phyloP scores from a whole-genome alignment of 2,797 vertebrate species.

The Sebastolobus altivelis region DNA sequence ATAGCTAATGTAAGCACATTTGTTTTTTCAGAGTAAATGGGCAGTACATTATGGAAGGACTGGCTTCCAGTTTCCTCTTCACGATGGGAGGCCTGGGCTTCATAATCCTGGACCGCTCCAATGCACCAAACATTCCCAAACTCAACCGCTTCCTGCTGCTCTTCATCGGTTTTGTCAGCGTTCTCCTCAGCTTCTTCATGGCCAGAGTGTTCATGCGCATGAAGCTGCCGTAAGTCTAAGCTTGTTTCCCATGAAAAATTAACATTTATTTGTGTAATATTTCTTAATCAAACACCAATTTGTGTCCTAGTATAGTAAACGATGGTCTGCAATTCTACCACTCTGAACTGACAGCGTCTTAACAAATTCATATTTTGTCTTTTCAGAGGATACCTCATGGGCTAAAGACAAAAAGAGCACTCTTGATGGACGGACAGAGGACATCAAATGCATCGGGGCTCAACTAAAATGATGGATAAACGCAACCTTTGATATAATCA shows the following conservation, averaged over 20 bases:
- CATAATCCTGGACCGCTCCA: slow-evolving; percentile 98
- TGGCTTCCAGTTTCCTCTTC: slow-evolving; percentile 98
- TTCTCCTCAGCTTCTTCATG: slow-evolving; percentile 99
- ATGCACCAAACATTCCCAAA: slow-evolving; percentile 98
- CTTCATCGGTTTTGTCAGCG: slow-evolving; percentile 98
- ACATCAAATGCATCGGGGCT: neutral
- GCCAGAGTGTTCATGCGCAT: slow-evolving; percentile 99
- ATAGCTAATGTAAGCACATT: neutral
- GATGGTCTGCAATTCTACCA: neutral
- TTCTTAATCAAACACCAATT: neutral
- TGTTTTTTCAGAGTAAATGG: slow-evolving; percentile 91
- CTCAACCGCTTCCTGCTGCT: slow-evolving; percentile 97
- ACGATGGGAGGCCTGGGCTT: slow-evolving; percentile 99
- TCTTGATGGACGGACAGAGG: slow-evolving; percentile 22
- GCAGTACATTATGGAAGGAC: slow-evolving; percentile 99
- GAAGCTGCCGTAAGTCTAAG: slow-evolving; percentile 97
- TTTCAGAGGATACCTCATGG: slow-evolving; percentile 97
- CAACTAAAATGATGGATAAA: slow-evolving; percentile 23
- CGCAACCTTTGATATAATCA: slow-evolving; percentile 20
- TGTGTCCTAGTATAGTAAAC: neutral
- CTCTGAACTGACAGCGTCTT: neutral
- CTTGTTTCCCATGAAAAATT: neutral
- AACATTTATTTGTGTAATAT: neutral
- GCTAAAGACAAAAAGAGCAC: slow-evolving; percentile 77
- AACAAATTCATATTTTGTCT: slow-evolving; percentile 32